phyloP scores from a whole-genome alignment of 2,797 vertebrate species.

The Falco cherrug region DNA sequence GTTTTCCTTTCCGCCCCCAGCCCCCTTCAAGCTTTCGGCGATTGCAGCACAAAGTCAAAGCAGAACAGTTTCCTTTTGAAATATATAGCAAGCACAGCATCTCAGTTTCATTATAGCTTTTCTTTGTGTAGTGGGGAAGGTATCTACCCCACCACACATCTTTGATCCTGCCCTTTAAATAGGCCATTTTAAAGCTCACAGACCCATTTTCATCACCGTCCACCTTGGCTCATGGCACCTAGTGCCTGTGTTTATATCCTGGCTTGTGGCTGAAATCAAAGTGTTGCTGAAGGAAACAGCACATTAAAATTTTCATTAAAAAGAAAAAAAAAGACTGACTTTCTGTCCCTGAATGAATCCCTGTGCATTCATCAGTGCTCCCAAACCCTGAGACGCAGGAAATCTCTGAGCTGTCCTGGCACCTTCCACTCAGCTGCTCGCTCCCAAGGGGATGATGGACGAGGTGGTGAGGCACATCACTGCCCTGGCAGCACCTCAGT shows the following conservation, averaged over 20 bases:
- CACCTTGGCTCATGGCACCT: not conserved
- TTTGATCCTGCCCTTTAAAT: conserved; percentile 43
- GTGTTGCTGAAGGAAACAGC: not conserved
- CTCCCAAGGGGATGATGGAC: not conserved
- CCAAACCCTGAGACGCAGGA: not conserved
- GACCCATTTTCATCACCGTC: conserved; percentile 4
- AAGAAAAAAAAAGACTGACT: not conserved
- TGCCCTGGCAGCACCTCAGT: not conserved
- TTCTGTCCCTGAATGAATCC: not conserved
- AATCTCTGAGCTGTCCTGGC: fast-evolving
- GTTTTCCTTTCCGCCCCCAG: not conserved
- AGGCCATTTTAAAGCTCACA: not conserved
- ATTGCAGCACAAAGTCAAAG: conserved; percentile 8
- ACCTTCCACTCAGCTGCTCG: not conserved
- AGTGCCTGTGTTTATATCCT: not conserved
- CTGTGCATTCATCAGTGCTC: fast-evolving
- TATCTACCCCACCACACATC: not conserved
- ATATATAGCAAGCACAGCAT: not conserved
- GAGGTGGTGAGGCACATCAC: not conserved
- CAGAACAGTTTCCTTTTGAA: conserved; percentile 2
- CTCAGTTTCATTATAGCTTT: not conserved
- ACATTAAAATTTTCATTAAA: not conserved
- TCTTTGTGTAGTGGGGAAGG: not conserved
- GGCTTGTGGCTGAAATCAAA: conserved; percentile 25
- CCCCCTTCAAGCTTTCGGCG: not conserved